Percentiles rank a stretch among this genome's conserved stretches.
Conservation (phyloP, 2,797 vertebrate genomes). For the Coregonus suidteri region DNA sequence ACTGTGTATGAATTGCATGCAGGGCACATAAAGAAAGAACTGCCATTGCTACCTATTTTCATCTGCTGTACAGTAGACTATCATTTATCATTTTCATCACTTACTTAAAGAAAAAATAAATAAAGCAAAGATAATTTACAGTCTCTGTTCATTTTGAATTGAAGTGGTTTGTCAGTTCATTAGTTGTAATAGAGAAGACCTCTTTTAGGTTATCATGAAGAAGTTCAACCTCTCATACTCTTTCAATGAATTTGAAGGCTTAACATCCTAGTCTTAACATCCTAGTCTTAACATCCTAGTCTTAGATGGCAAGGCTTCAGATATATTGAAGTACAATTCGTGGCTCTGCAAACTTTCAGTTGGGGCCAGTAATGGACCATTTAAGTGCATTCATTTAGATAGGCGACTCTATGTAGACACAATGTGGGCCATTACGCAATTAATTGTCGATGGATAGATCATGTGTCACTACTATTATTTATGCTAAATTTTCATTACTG, state of each 20-base stretch:
- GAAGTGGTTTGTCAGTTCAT: too few species aligned
- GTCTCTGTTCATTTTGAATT: not conserved
- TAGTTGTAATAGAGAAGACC: too few species aligned
- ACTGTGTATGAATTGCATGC: not conserved
- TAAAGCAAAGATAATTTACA: not conserved
- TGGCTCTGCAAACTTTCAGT: conserved; percentile 12
- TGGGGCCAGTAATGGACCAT: conserved; percentile 17
- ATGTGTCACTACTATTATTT: not conserved
- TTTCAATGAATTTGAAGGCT: not conserved
- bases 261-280: too few species aligned
- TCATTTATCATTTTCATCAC: not conserved
- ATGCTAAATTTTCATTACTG: not conserved
- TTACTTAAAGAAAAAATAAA: not conserved
- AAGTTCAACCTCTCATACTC: not conserved
- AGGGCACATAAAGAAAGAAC: not conserved
- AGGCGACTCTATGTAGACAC: not conserved
- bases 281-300: not conserved
- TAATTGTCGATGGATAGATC: not conserved
- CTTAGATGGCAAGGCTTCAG: not conserved
- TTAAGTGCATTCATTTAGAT: not conserved
- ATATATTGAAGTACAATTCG: not conserved
- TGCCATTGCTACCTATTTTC: conserved; percentile 1
- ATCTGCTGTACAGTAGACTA: conserved; percentile 3
- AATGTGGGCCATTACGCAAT: not conserved
- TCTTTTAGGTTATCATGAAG: too few species aligned